Conservation (phyloP, 2,113 vertebrate genomes). For the Dipodomys spectabilis region DNA sequence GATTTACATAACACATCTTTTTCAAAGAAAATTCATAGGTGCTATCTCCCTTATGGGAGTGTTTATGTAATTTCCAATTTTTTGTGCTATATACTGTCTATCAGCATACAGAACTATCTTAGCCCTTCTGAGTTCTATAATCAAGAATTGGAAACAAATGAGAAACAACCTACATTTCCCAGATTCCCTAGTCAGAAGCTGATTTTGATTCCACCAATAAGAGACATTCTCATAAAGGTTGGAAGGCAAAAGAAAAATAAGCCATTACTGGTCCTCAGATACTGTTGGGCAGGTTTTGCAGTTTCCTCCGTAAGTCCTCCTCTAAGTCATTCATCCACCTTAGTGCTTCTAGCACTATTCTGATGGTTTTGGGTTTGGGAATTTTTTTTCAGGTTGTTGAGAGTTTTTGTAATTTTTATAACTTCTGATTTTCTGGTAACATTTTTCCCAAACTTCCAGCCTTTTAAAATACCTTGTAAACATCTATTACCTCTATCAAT, state of each 20-base stretch:
- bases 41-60: background rate
- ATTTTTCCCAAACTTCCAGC: background rate
- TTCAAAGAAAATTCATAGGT: constrained; percentile 11
- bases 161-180: background rate
- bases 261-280: background rate
- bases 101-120: background rate
- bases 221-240: background rate
- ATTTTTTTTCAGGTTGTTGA: too few species aligned
- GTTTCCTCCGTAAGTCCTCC: too few species aligned
- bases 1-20: background rate
- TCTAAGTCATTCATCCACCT: background rate
- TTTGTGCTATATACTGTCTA: background rate
- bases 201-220: background rate
- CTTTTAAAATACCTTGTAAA: background rate
- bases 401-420: background rate
- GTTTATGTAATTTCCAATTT: background rate
- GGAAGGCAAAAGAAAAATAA: background rate
- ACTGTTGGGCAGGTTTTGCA: accelerated
- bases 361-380: background rate
- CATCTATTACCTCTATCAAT: background rate
- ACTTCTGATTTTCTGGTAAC: background rate
- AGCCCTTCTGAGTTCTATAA: background rate
- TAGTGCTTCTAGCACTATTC: background rate
- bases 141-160: background rate
- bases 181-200: background rate